Conservation (phyloP, 1,140 invertebrate genomes). For the Kradibia gibbosae region DNA sequence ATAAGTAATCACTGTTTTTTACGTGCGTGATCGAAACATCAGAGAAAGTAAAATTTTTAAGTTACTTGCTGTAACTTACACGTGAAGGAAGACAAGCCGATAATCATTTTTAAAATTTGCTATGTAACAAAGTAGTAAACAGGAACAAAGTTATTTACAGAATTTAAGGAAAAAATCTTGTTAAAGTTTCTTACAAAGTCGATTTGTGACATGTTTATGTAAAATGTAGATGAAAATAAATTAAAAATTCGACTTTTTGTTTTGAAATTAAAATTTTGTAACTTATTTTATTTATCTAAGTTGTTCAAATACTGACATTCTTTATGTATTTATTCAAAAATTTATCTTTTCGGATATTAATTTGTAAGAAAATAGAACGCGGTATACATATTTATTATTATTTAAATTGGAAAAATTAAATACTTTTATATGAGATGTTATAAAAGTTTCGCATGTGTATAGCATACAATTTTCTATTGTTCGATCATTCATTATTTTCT, state of each 20-base stretch:
- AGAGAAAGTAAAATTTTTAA: slow-evolving; percentile 7
- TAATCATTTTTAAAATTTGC: not conserved
- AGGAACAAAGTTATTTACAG: not conserved
- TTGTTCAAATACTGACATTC: not conserved
- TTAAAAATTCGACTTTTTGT: not conserved
- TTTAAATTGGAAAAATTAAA: too few relatives aligned
- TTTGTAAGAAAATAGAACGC: too few relatives aligned
- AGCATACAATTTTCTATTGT: too few relatives aligned
- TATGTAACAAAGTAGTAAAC: not conserved
- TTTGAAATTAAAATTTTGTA: not conserved
- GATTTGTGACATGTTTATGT: not conserved
- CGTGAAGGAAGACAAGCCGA: not conserved
- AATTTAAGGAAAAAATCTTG: not conserved
- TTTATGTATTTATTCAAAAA: not conserved
- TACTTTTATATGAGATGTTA: too few relatives aligned
- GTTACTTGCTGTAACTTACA: not conserved
- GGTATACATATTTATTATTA: too few relatives aligned
- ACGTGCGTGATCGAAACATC: not conserved
- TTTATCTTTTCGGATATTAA: too few relatives aligned
- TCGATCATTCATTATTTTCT: too few relatives aligned
- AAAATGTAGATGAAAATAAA: not conserved
- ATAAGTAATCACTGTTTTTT: not conserved
- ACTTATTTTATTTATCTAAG: not conserved
- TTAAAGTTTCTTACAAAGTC: not conserved
- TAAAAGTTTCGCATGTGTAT: too few relatives aligned